Evolutionary conservation across 2,888 invertebrate species (phyloP).

Genomic region (Tiphia femorata): DNA sequence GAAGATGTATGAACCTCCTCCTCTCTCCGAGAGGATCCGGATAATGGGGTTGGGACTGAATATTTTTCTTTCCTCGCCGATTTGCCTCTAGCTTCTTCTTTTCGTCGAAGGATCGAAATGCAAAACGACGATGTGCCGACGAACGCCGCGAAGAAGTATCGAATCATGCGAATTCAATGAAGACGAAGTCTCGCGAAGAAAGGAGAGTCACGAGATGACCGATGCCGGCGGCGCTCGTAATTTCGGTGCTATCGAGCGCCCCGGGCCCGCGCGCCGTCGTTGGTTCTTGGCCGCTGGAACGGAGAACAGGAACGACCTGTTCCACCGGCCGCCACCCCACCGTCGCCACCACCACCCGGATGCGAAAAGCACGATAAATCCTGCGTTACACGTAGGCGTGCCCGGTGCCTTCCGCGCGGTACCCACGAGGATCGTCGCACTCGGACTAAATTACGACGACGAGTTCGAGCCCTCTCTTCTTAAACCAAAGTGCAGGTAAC

Average conservation of each 20-base stretch:
- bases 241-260: conserved; percentile 6
- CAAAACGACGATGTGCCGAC: too few relatives aligned
- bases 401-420: conserved; percentile 34
- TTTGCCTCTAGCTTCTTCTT: too few relatives aligned
- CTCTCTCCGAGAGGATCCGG: too few relatives aligned
- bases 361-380: conserved; percentile 53
- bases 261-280: background rate
- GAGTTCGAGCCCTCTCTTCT: conserved; percentile 38
- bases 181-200: too few relatives aligned
- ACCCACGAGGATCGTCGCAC: conserved; percentile 33
- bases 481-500: conserved; percentile 36
- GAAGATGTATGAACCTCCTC: conserved; percentile 47
- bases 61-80: too few relatives aligned
- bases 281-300: too few relatives aligned
- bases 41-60: too few relatives aligned
- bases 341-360: too few relatives aligned
- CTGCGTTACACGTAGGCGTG: conserved; percentile 51
- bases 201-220: conserved; percentile 1
- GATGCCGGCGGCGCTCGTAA: background rate
- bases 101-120: too few relatives aligned
- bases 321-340: too few relatives aligned
- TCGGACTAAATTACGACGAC: conserved; percentile 54
- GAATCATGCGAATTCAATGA: too few relatives aligned
- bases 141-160: too few relatives aligned
- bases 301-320: conserved; percentile 22